These are phyloP conservation scores for Drosophila lutescens DNA, from an alignment of 2,888 invertebrate genomes.

Conservation along the genomic window DNA sequence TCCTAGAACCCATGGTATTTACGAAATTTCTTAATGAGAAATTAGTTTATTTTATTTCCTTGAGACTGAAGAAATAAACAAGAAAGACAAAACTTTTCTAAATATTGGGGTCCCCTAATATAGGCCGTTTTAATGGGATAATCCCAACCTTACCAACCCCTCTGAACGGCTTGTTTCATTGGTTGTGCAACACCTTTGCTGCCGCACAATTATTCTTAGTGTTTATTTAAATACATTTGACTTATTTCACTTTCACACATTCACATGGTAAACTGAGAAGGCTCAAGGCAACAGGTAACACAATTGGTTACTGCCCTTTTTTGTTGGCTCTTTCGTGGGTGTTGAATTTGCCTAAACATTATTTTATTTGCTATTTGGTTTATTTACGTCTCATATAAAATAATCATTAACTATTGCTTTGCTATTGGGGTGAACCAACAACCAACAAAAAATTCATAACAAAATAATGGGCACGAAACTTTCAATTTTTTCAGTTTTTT, in stretches of 20 bases:
- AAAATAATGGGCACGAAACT: constrained; percentile 63
- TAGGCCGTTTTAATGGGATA: not conserved
- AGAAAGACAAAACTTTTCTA: too few species aligned
- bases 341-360: constrained; percentile 27
- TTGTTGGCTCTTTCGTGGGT: not conserved
- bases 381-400: constrained; percentile 64
- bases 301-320: constrained; percentile 11
- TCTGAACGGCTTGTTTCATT: constrained; percentile 8
- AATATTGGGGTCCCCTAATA: not conserved
- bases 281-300: constrained; percentile 6
- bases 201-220: constrained; percentile 36
- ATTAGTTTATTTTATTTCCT: not conserved
- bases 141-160: not conserved
- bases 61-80: not conserved
- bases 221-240: constrained; percentile 46
- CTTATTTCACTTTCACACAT: constrained; percentile 36
- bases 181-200: constrained; percentile 26
- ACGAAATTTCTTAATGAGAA: too few species aligned
- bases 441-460: constrained; percentile 51
- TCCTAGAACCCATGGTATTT: not conserved
- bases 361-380: constrained; percentile 58
- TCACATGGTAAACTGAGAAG: constrained; percentile 16
- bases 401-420: constrained; percentile 38
- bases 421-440: constrained; percentile 13
- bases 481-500: constrained; percentile 66